Evolutionary conservation across 1,140 invertebrate species (phyloP), one percentile per base, ranked within the genome.

Genomic region (Lordiphosa clarofinis): DNA sequence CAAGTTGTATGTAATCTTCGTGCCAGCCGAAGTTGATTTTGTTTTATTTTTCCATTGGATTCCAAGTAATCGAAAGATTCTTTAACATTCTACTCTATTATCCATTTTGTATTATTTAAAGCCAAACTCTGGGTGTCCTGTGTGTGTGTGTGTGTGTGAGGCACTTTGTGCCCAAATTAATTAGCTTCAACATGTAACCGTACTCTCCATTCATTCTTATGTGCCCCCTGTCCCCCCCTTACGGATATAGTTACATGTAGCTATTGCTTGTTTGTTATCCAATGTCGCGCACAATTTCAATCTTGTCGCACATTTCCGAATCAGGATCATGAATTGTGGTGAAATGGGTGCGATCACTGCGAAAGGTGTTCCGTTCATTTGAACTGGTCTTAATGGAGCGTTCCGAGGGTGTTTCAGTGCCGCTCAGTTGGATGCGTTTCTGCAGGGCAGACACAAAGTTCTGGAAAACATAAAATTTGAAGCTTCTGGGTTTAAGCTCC

Each of bases 371-470:
- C 68, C 93, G 94, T 89, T 94, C 94, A 60, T 89, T 89, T 3
- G 88, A 89, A 50, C 87, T 89, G 7, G 58, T 93, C 92, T 48
- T 92, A 66, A 79, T 86, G 11, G 88, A 88, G 1, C 87, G 75
- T 52, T 87, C 87, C 10, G 86, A 87, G 4, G 73, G 89, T 35
- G 86, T 88, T 58, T 74, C 89, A 49, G 68, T 89, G 78, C 72
- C 91, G 67, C 71, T 91, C 64, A 92, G 90, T 78, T 91, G 92
- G 74, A 86, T 90, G 67, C 89, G 89, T 86, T 94, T 92, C 87
- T 95, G 94, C 59, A 96, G 89, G 33, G 93, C 93, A 86, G 95
- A 94, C 8, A 96, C 94, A 87, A 95, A 95, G 81, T 93, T 95
- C 94, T 95, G 90, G 1, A 6, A 7, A 90, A 87, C 61, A 15